These are phyloP conservation scores for Antennarius maculatus DNA, from an alignment of 2,797 vertebrate species.

Conservation along the genomic window DNA sequence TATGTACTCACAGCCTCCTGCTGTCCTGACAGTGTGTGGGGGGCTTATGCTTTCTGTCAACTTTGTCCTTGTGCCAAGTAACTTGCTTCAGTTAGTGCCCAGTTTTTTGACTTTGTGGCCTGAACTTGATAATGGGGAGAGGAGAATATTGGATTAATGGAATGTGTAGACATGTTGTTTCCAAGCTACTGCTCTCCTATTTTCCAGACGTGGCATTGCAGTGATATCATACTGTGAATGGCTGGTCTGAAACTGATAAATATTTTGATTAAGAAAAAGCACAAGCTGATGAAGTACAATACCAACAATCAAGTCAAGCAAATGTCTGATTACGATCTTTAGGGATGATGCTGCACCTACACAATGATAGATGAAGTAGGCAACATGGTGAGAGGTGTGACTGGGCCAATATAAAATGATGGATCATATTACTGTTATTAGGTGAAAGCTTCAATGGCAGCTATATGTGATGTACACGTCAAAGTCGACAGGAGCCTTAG, in stretches of 20 bases:
- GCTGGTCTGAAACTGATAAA: conserved; percentile 49
- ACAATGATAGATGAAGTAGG: conserved; percentile 62
- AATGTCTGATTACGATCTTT: conserved; percentile 49
- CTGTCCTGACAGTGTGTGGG: conserved; percentile 71
- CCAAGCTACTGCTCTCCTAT: conserved; percentile 33
- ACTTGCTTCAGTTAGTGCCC: conserved; percentile 80
- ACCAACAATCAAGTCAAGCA: conserved; percentile 58
- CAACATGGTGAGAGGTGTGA: conserved; percentile 63
- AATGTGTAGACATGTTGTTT: conserved; percentile 41
- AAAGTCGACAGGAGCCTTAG: conserved; percentile 70
- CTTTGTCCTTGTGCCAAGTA: conserved; percentile 85
- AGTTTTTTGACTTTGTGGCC: conserved; percentile 83
- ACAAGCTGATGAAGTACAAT: conserved; percentile 50
- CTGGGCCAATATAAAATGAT: conserved; percentile 80
- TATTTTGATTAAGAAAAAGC: conserved; percentile 32
- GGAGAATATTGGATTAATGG: conserved; percentile 73
- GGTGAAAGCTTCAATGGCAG: conserved; percentile 79
- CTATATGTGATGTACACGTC: conserved; percentile 80
- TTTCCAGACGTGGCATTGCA: conserved; percentile 35
- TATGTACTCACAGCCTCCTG: conserved; percentile 67
- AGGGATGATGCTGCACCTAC: conserved; percentile 45
- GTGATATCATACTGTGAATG: conserved; percentile 15
- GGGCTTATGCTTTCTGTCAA: conserved; percentile 83
- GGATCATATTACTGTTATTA: conserved; percentile 86
- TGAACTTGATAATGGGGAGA: conserved; percentile 78